Base-by-base conservation (phyloP, 1,140 invertebrate genomes). In the Gonioctena quinquepunctata region DNA sequence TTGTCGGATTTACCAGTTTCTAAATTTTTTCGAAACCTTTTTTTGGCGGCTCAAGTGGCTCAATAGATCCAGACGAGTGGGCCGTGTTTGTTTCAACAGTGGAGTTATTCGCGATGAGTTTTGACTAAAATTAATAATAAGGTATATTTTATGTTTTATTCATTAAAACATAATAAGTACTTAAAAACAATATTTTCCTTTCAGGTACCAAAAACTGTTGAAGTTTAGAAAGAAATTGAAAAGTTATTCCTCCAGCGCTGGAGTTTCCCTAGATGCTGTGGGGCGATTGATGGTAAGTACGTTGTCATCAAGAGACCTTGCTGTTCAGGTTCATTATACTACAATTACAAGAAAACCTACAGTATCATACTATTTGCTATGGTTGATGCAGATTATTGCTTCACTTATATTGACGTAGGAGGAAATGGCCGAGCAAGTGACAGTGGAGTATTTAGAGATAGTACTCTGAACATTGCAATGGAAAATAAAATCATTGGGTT, bases 231-330 rank as follows among this genome's bases (percentile, higher is more conserved):
- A 19, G 48, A 8, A 61, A 69, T 69, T 60, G 52, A 69, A 61
- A 59, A 42, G 18, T 57, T 60, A 28, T 74, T 25, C 49, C 63
- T 69, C 33, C 56, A 18, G 60, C 4, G 42, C 23, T 73, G 62
- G 68, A 69, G 70, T 71, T 83, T 85, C 69, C 84, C 83, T 23
- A 76, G 83, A 70, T 85, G 84, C 65, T 68, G 81, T 42, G 84
- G n/a, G n/a, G n/a, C n/a, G n/a, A n/a, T n/a, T n/a, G n/a, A n/a
- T n/a, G n/a, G n/a, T n/a, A n/a, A n/a, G 83, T 11, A 77, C 54
- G 48, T 73, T 54, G 52, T 70, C 0, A 67, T 77, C 18, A 67
- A 62, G 66, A 67, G 62, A 68, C 74, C 67, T 52, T 1, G 8
- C 21, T 60, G 66, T 11, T 65, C 60, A 33, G 74, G 74, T 19